Conservation (phyloP, 2,113 vertebrate genomes). For the Illadopsis cleaveri region DNA sequence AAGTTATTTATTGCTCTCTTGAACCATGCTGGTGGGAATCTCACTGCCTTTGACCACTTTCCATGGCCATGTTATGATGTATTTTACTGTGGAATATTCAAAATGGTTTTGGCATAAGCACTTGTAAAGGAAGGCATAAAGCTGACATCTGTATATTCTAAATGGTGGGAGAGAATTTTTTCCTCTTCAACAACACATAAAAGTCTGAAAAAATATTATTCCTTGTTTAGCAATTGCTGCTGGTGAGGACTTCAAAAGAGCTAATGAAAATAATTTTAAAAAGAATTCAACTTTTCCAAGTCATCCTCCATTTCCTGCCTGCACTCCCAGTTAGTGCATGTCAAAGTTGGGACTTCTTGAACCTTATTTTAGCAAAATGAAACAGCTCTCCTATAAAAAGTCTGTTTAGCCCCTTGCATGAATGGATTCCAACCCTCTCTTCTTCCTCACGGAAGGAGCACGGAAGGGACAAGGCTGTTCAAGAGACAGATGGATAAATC, state of each 20-base stretch:
- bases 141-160: not conserved
- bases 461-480: not conserved
- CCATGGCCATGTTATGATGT: not conserved
- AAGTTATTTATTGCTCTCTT: not conserved
- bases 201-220: not conserved
- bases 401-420: not conserved
- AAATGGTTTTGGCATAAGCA: not conserved
- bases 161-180: not conserved
- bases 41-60: not conserved
- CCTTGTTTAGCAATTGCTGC: not conserved
- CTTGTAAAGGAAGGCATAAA: not conserved
- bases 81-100: not conserved
- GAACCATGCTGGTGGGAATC: not conserved
- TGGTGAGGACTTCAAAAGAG: not conserved
- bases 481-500: not conserved
- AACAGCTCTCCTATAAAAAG: not conserved
- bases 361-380: not conserved
- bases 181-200: not conserved
- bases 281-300: not conserved
- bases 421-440: not conserved
- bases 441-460: not conserved
- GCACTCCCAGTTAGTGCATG: rapidly evolving
- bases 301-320: rapidly evolving
- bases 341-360: not conserved
- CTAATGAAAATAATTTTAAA: not conserved